phyloP scores from a whole-genome alignment of 2,888 invertebrate species.

The Microplitis manilae region DNA sequence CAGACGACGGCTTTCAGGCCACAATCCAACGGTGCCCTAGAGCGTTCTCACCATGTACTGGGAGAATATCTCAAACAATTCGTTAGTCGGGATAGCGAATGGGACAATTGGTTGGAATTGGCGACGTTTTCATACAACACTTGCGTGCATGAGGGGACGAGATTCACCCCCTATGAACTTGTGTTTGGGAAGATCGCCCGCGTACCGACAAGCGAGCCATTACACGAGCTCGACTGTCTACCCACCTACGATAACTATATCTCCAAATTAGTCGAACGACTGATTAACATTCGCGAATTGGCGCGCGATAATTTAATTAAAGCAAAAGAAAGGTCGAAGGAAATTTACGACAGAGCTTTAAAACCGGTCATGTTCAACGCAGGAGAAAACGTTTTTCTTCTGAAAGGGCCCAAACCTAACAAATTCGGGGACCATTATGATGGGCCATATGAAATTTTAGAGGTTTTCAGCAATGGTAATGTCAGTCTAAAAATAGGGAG shows the following conservation, averaged over 20 bases:
- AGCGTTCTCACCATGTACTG: slow-evolving; percentile 46
- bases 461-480: slow-evolving; percentile 22
- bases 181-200: slow-evolving; percentile 29
- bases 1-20: slow-evolving; percentile 48
- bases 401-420: slow-evolving; percentile 36
- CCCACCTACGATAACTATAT: slow-evolving; percentile 43
- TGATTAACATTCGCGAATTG: slow-evolving; percentile 20
- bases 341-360: slow-evolving; percentile 39
- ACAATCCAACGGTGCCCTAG: slow-evolving; percentile 48
- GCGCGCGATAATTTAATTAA: slow-evolving; percentile 30
- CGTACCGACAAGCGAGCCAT: slow-evolving; percentile 21
- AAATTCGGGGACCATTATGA: slow-evolving; percentile 7
- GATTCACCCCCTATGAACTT: slow-evolving; percentile 29
- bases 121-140: not conserved
- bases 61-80: slow-evolving; percentile 46
- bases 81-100: slow-evolving; percentile 36
- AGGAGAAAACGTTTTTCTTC: slow-evolving; percentile 33
- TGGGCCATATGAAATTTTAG: slow-evolving; percentile 26
- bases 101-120: slow-evolving; percentile 46
- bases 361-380: not conserved
- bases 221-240: not conserved
- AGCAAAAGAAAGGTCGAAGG: slow-evolving; percentile 41
- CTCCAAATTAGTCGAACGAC: slow-evolving; percentile 22
- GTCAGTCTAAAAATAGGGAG: slow-evolving; percentile 26
- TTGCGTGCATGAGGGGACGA: slow-evolving; percentile 6